phyloP scores from a whole-genome alignment of 2,888 invertebrate species.

The Entomobrya multifasciata region DNA sequence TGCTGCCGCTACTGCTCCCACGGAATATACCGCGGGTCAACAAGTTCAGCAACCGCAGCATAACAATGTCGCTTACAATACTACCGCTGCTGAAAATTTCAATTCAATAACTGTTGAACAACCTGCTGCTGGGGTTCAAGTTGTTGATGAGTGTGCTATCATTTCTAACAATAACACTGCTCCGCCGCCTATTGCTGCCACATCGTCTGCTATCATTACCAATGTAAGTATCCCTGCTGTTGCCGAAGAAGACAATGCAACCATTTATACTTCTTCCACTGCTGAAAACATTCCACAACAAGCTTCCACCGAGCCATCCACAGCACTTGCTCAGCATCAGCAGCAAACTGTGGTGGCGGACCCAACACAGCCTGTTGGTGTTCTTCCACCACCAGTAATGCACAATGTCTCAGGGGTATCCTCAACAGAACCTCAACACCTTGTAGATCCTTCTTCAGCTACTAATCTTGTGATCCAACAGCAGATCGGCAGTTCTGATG shows the following conservation, averaged over 20 bases:
- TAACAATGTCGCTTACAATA: constrained; percentile 37
- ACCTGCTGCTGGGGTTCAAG: constrained; percentile 24
- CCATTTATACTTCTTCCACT: constrained; percentile 51
- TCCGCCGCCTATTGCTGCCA: constrained; percentile 30
- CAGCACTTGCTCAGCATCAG: constrained; percentile 18
- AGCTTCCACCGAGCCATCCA: constrained; percentile 4
- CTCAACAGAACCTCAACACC: constrained; percentile 12
- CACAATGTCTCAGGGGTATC: background rate
- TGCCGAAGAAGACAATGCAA: constrained; percentile 25
- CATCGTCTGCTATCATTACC: constrained; percentile 42
- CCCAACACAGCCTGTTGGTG: background rate
- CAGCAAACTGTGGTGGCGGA: constrained; percentile 29
- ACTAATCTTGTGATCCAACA: constrained; percentile 55
- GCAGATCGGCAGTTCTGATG: constrained; percentile 39
- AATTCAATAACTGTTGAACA: constrained; percentile 2
- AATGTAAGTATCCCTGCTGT: background rate
- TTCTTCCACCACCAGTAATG: constrained; percentile 12
- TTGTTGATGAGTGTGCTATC: constrained; percentile 33
- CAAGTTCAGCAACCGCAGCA: constrained; percentile 29
- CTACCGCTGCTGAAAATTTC: constrained; percentile 22
- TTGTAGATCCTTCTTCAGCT: constrained; percentile 13
- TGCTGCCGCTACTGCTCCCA: constrained; percentile 12
- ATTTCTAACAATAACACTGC: constrained; percentile 28
- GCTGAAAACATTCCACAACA: constrained; percentile 52
- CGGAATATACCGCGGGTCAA: background rate